Base-by-base conservation (phyloP, 2,797 vertebrate species). In the Enteromius paludinosus region DNA sequence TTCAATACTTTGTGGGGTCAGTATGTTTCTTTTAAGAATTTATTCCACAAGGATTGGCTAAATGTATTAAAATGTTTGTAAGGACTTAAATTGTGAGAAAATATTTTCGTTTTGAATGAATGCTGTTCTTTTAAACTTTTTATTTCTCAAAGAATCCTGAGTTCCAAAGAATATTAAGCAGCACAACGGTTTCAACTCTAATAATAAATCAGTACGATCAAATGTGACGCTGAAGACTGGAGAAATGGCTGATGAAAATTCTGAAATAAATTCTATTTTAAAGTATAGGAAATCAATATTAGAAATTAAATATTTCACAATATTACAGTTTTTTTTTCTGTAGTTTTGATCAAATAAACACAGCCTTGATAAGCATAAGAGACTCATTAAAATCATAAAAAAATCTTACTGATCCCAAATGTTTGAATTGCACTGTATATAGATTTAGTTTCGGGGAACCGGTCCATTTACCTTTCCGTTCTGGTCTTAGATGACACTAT, bases 391-490 rank as follows among this genome's bases (percentile, higher is more conserved):
- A 20, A 52, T 8, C 18, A 38, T 20, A 20, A 8, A 54, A 30
- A 54, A n/a, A 54, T 56, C 3, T 1, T 23, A 56, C n/a, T 23
- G n/a, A 56, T 23, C n/a, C 52, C 52, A 56, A 11, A 23, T 11
- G 0, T 56, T 56, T 56, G 20, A 56, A 23, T 4, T 3, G 52
- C 52, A 56, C 0, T 11, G n/a, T 56, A 62, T 62, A 62, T 62
- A 30, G 59, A 62, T 62, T 62, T 30, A 28, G 25, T 62, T 62
- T 62, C 25, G 1, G 5, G 14, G 91, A 90, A 92, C 91, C 91
- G 91, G 90, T 92, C 90, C 65, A 38, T 92, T 88, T 93, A 93
- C 91, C 91, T 94, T 89, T 88, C 83, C 38, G 43, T 80, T 88
- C 78, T 62, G 69, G 62, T 68, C 28, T 74, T 68, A 68, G 49